Conservation (phyloP, 1,140 invertebrate genomes). For the Pseudomyrmex sp. region DNA sequence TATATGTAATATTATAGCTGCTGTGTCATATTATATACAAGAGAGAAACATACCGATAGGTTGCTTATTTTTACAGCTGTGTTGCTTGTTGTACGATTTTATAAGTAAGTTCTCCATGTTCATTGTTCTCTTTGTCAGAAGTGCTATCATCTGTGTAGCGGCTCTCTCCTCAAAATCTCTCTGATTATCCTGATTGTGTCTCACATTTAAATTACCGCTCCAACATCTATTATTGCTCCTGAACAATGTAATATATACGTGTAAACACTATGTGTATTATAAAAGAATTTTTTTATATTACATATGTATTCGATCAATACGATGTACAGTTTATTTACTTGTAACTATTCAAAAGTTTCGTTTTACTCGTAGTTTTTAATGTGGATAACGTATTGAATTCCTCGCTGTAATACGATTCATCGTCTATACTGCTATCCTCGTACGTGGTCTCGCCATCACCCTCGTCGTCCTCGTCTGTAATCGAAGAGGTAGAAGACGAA, state of each 20-base stretch:
- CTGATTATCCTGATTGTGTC: slow-evolving; percentile 94
- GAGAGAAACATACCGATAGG: slow-evolving; percentile 76
- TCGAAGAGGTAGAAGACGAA: slow-evolving; percentile 76
- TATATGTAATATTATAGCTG: background rate
- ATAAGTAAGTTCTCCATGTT: slow-evolving; percentile 70
- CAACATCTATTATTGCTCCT: slow-evolving; percentile 86
- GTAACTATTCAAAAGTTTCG: slow-evolving; percentile 63
- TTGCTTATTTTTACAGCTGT: slow-evolving; percentile 74
- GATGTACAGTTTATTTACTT: slow-evolving; percentile 54
- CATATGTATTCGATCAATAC: background rate
- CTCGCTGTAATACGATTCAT: slow-evolving; percentile 81
- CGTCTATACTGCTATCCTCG: slow-evolving; percentile 78
- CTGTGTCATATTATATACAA: too few relatives aligned
- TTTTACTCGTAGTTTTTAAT: slow-evolving; percentile 64
- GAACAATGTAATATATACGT: slow-evolving; percentile 38
- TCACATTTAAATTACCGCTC: slow-evolving; percentile 89
- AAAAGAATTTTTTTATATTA: slow-evolving; percentile 16
- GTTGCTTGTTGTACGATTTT: slow-evolving; percentile 70
- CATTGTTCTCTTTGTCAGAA: slow-evolving; percentile 86
- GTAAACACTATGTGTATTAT: slow-evolving; percentile 19
- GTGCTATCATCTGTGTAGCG: slow-evolving; percentile 88
- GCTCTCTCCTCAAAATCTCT: slow-evolving; percentile 92
- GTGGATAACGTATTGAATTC: slow-evolving; percentile 74
- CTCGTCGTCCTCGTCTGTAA: slow-evolving; percentile 76
- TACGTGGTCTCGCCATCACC: slow-evolving; percentile 75